Evolutionary conservation across 2,113 vertebrate species (phyloP), one percentile per base, ranked within the genome.

Genomic region (Scomber colias): DNA sequence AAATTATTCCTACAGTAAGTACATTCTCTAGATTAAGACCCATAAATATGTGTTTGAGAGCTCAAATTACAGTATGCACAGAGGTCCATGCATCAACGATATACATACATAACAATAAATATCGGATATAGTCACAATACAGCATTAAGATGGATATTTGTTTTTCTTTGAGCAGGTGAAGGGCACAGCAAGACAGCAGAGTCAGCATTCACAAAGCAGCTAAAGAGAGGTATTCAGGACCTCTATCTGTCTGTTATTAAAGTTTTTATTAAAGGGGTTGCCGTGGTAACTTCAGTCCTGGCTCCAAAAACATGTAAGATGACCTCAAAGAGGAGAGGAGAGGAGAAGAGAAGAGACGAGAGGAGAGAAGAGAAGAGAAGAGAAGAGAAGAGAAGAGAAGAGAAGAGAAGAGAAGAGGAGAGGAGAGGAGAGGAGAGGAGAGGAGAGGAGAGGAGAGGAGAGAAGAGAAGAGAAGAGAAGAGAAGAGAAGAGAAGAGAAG

Each of bases 31-130:
- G 85, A 95, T 95, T 89, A 81, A 89, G 89, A 95, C 53, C 90
- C 91, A 96, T 97, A 96, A 96, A 97, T 96, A 97, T 92, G 89
- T 89, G 62, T 95, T 94, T 93, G 92, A 95, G 94, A 95, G 77
- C 75, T 79, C 89, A 95, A 96, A 92, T 66, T 79, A 64, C 77
- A 77, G 86, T 92, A 89, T 96, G 92, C 95, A 96, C 94, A 95
- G 91, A 91, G 93, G 93, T 90, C 91, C 93, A 96, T 97, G 96
- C 94, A 51, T 94, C 94, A 95, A 95, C 93, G 87, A 94, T 92
- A 95, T 92, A 93, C 93, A 90, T 91, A 93, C 90, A 95, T 93
- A 90, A 94, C 94, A 96, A 96, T 96, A 96, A 95, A 96, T 84
- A 82, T 69, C 24, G 44, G 60, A 79, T 95, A 96, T 75, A 93